Base-by-base conservation (phyloP, 1,140 invertebrate genomes). In the Bombus turneri region DNA sequence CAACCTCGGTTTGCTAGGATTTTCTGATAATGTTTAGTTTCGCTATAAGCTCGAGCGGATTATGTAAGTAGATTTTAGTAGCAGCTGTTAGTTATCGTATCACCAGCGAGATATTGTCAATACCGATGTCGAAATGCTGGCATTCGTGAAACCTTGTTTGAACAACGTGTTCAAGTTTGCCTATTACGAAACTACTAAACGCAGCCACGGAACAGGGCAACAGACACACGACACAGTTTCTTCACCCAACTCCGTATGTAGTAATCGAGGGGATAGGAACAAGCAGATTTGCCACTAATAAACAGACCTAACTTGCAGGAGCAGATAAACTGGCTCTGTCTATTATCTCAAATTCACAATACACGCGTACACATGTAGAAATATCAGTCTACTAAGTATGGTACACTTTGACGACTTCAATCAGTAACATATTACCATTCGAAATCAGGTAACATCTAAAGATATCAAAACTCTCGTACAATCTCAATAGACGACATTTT, bases 91-190 rank as follows among this genome's bases (percentile, higher is more conserved):
- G 22, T 75, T 47, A 47, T 57, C 73, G 22, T 57, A 57, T 75
- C 47, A n/a, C 22, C 57, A 75, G 47, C 47, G 22, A 57, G 73
- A 57, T 57, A 57, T 37, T 37, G 47, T 75, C 47, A 72, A 41
- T 41, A 72, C 69, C 28, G 25, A 15, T 57, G 47, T 75, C 25
- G 73, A 75, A 37, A 57, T 25, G 31, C 41, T 22, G 41, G 31
- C 39, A n/a, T 71, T 34, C 72, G 41, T 53, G 22, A 71, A 39
- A 71, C 31, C 47, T 57, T 13, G 73, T 57, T 28, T 31, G 25
- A 75, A 75, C 47, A 75, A 75, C 73, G 47, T 75, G 31, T 75
- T 53, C 31, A 37, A 57, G 47, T 75, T 53, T 47, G 28, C 39
- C 28, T n/a, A 72, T 47, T 47, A 53, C 47, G 47, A 53, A 53